Evolutionary conservation across 2,113 vertebrate genomes (phyloP), one percentile per base, ranked within the genome.

Genomic region (Gnathochromis pfefferi): DNA sequence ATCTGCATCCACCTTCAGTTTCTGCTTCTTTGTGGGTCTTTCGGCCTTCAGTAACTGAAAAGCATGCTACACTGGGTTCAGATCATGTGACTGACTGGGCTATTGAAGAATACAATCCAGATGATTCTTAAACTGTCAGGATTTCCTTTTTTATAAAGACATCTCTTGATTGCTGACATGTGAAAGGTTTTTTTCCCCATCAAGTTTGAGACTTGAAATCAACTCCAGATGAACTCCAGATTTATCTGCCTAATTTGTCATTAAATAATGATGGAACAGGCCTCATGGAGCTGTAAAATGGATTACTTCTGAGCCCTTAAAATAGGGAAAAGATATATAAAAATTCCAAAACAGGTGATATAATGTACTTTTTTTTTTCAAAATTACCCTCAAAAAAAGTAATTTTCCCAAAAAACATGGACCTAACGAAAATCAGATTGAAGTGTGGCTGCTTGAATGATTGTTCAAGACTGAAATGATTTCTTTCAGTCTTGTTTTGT

Each of bases 371-470:
- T 14, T 33, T 57, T 9, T 9, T 16, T 28, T 6, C 28, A 10
- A 60, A 33, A 7, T 33, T 19, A 60, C 28, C 28, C 57, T 60
- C 57, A 0, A 0, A 42, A 70, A 40, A 16, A 45, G n/a, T 40
- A 21, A 0, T 65, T 70, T 2, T 23, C 5, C 35, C n/a, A 8
- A 65, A 40, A 21, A 16, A 14, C 40, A 23, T 23, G 38, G 13
- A 9, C 38, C 0, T 13, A 21, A 65, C 9, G 63, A 21, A 40
- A 40, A 68, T 40, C 35, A 19, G 3, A 47, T 26, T 75, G 9
- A 47, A 40, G 0, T 28, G 23, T 11, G 14, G 21, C 68, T 1
- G 40, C 21, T 47, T 75, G 68, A 47, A 75, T 19, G 68, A 45
- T 75, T 26, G 68, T 7, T 45, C 38, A 40, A 40, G 2, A 40